These are phyloP conservation scores for Bombyx mori DNA, from an alignment of 1,140 invertebrate genomes.

Conservation along the genomic window ASM3026992v2 NC_085115.1:9397501-9398000, in stretches of 20 bases:
- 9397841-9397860: no score
- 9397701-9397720: not conserved
- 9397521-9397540: constrained; percentile 2
- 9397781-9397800: no score
- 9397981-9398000: no score
- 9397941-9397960: no score
- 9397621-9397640: constrained; percentile 51
- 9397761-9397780: no score
- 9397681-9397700: constrained; percentile 7
- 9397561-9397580: constrained; percentile 4
- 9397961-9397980: no score
- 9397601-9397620: constrained; percentile 43
- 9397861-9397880: no score
- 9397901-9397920: no score
- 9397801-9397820: no score
- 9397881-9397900: no score
- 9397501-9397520: not conserved
- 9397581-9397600: constrained; percentile 14
- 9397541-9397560: constrained; percentile 4
- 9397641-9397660: constrained; percentile 33
- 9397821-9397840: no score
- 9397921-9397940: no score
- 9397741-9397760: constrained; percentile 10
- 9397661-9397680: constrained; percentile 22
- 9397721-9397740: not conserved